Conservation (phyloP, 2,113 vertebrate genomes). For the Lontra canadensis region DNA sequence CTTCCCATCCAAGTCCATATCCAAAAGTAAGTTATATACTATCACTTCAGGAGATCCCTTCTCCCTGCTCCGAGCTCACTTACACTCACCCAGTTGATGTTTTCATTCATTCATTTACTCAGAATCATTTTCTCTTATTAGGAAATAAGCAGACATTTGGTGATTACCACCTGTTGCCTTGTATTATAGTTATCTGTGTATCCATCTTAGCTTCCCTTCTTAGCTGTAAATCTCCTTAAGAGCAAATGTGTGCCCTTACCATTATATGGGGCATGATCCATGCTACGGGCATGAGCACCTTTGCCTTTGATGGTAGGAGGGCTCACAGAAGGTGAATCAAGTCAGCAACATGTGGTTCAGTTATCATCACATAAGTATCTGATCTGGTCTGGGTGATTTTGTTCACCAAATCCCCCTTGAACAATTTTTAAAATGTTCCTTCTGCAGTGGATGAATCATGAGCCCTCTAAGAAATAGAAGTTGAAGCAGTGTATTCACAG, state of each 20-base stretch:
- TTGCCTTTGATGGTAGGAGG: neutral
- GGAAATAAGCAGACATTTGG: neutral
- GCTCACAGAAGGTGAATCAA: neutral
- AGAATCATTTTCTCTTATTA: neutral
- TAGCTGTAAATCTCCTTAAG: neutral
- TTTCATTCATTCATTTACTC: conserved; percentile 5
- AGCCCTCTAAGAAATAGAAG: conserved; percentile 44
- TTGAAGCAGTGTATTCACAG: neutral
- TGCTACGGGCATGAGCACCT: neutral
- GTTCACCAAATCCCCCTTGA: conserved; percentile 40
- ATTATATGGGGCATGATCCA: neutral
- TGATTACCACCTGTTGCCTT: neutral
- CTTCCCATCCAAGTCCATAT: neutral
- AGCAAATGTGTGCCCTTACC: neutral
- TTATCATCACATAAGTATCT: conserved; percentile 29
- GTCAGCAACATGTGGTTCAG: neutral
- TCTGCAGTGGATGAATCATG: conserved; percentile 18
- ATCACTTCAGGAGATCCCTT: neutral
- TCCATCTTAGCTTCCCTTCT: neutral
- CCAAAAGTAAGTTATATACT: neutral
- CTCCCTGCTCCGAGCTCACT: neutral
- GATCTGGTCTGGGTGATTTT: neutral
- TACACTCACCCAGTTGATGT: neutral
- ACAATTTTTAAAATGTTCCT: neutral
- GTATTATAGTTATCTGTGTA: neutral